A percentile compares a stretch with the other conserved stretches of the same genome.
Conservation (phyloP, 1,140 invertebrate species). For the Teleopsis dalmanni region DNA sequence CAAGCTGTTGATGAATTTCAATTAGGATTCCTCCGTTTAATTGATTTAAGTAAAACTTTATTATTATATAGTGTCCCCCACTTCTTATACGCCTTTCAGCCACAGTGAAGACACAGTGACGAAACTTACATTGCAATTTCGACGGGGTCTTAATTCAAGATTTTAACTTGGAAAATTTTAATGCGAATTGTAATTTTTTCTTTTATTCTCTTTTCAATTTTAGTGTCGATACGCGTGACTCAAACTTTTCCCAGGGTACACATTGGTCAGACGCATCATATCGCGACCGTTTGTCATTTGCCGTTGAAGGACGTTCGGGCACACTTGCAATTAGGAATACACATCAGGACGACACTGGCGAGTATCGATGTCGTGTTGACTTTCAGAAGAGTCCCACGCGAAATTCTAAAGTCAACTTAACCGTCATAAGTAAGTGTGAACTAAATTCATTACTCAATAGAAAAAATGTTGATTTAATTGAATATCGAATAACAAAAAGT, state of each 20-base stretch:
- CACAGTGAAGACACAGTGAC: neutral
- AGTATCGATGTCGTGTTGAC: constrained; percentile 82
- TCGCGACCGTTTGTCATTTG: constrained; percentile 57
- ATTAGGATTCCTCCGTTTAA: constrained; percentile 9
- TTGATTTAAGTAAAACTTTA: constrained; percentile 11
- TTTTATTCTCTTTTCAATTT: constrained; percentile 29
- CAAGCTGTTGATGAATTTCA: constrained; percentile 13
- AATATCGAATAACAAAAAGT: no score
- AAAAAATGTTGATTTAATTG: no score
- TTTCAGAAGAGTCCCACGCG: constrained; percentile 81
- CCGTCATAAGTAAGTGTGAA: constrained; percentile 75
- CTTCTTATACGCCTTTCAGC: neutral
- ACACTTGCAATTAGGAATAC: constrained; percentile 59
- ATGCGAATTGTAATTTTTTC: neutral
- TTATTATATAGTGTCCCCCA: neutral
- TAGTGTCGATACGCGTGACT: constrained; percentile 63
- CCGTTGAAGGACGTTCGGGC: constrained; percentile 54
- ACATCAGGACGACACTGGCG: constrained; percentile 63
- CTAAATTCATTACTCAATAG: neutral
- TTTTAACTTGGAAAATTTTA: neutral
- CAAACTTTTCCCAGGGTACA: constrained; percentile 53
- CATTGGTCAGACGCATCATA: constrained; percentile 61
- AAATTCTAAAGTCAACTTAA: constrained; percentile 79
- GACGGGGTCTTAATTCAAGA: neutral
- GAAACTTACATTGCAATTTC: no score